Percentiles rank a stretch among this genome's conserved stretches.
phyloP scores from a whole-genome alignment of 2,888 invertebrate genomes.

The Andricus quercusramuli region DNA sequence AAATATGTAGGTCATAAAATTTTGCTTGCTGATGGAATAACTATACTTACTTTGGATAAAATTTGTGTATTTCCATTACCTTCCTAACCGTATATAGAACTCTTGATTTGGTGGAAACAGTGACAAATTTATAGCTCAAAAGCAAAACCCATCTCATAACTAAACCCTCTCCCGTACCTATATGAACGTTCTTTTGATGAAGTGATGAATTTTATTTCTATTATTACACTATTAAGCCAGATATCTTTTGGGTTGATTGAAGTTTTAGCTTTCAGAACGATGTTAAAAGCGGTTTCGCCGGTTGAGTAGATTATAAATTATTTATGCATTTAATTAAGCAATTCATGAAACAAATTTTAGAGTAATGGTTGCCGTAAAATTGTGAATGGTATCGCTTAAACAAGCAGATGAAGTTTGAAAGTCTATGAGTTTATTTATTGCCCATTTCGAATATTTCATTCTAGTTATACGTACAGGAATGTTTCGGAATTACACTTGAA shows the following conservation, averaged over 20 bases:
- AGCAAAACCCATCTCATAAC: too few relatives aligned
- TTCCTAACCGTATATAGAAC: too few relatives aligned
- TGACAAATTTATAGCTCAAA: too few relatives aligned
- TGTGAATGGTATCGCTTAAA: background rate
- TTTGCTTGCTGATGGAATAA: too few relatives aligned
- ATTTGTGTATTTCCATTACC: too few relatives aligned
- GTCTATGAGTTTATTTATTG: background rate
- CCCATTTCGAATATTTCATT: background rate
- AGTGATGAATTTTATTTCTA: too few relatives aligned
- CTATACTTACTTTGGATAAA: too few relatives aligned
- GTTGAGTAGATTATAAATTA: background rate
- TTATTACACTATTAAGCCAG: background rate
- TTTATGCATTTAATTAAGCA: background rate
- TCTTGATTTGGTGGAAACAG: too few relatives aligned
- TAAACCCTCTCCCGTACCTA: background rate
- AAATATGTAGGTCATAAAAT: too few relatives aligned
- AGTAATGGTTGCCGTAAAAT: background rate
- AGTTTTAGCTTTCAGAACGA: background rate
- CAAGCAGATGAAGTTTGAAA: background rate
- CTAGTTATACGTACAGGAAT: too few relatives aligned
- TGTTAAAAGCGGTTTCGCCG: background rate
- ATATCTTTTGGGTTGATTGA: background rate
- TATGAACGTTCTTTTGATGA: background rate
- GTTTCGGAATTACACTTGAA: background rate
- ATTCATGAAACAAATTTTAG: background rate